Evolutionary conservation across 2,888 invertebrate species (phyloP), one percentile per base, ranked within the genome.

Genomic region (Latheticus oryzae): DNA sequence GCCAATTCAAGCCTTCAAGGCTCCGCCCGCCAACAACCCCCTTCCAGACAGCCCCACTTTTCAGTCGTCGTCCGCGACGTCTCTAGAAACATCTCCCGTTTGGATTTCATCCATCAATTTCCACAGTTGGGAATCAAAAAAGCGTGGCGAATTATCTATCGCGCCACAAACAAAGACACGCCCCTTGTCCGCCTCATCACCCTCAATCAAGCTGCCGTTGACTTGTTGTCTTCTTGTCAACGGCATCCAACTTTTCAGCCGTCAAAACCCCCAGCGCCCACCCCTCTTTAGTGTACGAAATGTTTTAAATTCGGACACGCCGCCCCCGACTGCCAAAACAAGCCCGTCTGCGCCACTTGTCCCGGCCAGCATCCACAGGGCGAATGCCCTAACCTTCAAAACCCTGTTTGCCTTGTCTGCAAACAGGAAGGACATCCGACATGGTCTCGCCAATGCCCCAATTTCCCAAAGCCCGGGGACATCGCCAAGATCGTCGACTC

Each of bases 191-290:
- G 40, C 2, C 3, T 40, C 11, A 24, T 40, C 21, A 12, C 40
- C 23, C n/a, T 9, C 17, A n/a, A 9, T n/a, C 17, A 40, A 23
- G n/a, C 40, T 2, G 12, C 40, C 2, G 7, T 40, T 3, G 40
- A 21, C 23, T n/a, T n/a, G n/a, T n/a, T 2, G 5, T 4, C 40
- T 40, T 9, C 12, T 40, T 2, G 5, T 15, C 12, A 7, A 40
- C n/a, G 40, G 40, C 7, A 12, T 21, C 7, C 5, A 7, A 8
- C 11, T 40, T 4, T 40, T 12, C n/a, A 5, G 8, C 13, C 16
- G 3, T 40, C 40, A 2, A 9, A 40, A 7, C 23, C 24, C n/a
- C 23, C 40, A 5, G 11, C 23, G n/a, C 40, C 40, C 9, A 40
- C 24, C 1, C 40, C 40, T 9, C 12, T 40, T 5, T 8, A 33